Percentiles rank a stretch among this genome's conserved stretches.
Evolutionary conservation across 2,113 vertebrate species (phyloP).

Genomic region (Monopterus albus): DNA sequence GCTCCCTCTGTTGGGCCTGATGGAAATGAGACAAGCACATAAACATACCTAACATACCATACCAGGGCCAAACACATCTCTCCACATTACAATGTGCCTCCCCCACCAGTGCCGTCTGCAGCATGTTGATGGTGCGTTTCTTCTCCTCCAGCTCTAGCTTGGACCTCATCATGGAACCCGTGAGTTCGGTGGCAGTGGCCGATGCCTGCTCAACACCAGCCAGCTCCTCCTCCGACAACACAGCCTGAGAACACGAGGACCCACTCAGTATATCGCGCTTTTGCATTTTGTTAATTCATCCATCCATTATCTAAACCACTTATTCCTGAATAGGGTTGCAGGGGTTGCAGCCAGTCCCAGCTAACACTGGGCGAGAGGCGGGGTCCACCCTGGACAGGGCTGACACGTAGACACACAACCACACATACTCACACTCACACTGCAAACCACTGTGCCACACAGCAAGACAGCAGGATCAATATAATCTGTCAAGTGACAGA

Average conservation of each 20-base stretch:
- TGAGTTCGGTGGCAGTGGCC: constrained; percentile 85
- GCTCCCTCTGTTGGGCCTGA: constrained; percentile 92
- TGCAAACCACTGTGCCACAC: too few relatives aligned
- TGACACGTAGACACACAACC: too few relatives aligned
- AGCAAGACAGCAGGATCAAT: not conserved
- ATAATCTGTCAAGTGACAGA: not conserved
- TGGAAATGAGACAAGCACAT: not conserved
- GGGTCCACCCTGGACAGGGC: too few relatives aligned
- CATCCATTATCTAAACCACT: too few relatives aligned
- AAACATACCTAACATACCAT: too few relatives aligned
- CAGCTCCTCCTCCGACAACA: constrained; percentile 86
- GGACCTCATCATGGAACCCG: constrained; percentile 86
- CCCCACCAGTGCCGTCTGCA: constrained; percentile 90
- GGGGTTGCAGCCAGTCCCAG: too few relatives aligned
- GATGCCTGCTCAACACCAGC: constrained; percentile 82
- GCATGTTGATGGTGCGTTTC: constrained; percentile 84
- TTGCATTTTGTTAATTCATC: not conserved
- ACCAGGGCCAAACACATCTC: too few relatives aligned
- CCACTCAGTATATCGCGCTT: not conserved
- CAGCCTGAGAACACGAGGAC: constrained; percentile 70
- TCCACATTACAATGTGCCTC: not conserved
- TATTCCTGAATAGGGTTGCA: too few relatives aligned
- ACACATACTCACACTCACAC: too few relatives aligned
- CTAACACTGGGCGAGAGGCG: too few relatives aligned
- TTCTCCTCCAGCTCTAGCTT: constrained; percentile 94